phyloP scores from a whole-genome alignment of 92 coral and sea anemone species.

The Epizoanthus stellaris region DNA sequence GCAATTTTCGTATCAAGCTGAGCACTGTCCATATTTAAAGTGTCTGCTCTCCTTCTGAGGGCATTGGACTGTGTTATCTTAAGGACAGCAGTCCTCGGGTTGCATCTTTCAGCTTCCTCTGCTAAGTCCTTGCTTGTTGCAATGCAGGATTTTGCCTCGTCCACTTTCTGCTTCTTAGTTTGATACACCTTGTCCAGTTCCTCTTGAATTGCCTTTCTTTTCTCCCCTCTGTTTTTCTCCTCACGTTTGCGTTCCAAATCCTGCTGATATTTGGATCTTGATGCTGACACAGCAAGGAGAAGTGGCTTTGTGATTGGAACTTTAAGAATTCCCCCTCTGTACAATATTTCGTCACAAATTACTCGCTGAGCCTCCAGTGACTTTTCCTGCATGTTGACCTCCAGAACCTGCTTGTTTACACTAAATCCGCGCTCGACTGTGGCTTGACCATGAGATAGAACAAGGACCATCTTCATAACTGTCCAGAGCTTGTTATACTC shows the following conservation, averaged over 20 bases:
- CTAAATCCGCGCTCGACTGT: background rate
- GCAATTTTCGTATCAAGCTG: conserved; percentile 21
- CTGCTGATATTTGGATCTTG: conserved; percentile 25
- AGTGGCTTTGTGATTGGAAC: conserved; percentile 23
- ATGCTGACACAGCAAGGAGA: conserved; percentile 23
- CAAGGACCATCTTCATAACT: background rate
- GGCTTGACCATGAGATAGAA: too few species aligned
- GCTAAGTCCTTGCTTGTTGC: conserved; percentile 5
- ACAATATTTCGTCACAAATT: conserved; percentile 31
- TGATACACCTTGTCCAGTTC: conserved; percentile 15
- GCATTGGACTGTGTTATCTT: background rate
- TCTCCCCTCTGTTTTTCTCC: conserved; percentile 15
- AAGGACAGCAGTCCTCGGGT: too few species aligned
- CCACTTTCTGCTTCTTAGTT: conserved; percentile 10
- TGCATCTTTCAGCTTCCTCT: conserved; percentile 6
- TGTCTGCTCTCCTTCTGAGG: conserved; percentile 18
- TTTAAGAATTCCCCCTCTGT: conserved; percentile 14
- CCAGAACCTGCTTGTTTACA: conserved; percentile 40
- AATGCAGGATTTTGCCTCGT: conserved; percentile 18
- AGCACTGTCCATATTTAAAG: conserved; percentile 10
- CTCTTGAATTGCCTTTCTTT: background rate
- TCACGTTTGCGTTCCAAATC: conserved; percentile 22
- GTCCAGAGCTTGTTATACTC: conserved; percentile 27
- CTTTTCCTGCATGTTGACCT: conserved; percentile 27
- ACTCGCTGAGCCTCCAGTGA: conserved; percentile 39